Evolutionary conservation across 2,888 invertebrate species (phyloP), one percentile per base, ranked within the genome.

Genomic region (Acleris holmiana): DNA sequence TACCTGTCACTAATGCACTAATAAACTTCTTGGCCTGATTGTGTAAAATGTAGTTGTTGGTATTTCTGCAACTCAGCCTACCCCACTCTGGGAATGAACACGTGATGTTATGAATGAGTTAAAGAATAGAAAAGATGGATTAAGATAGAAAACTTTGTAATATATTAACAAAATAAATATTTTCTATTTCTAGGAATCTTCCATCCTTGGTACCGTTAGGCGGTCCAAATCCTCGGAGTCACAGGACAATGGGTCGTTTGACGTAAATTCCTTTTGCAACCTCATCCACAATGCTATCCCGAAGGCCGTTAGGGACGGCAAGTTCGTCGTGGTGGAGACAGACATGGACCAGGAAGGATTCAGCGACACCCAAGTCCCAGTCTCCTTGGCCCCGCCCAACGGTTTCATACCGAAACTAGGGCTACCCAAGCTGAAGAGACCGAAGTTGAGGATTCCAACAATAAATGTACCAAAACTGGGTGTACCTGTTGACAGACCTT

Each of bases 251-350:
- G 69, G 76, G 19, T 69, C 70, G 2, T 78, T 84, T 46, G 76
- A 85, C 69, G 77, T 85, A 0, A 74, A 85, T 15, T 84, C 89
- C 0, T 89, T 92, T 69, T 92, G 91, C 70, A 73, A 73, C 19
- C 77, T 89, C 53, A 89, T 92, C 51, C 86, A 90, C 41, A 81
- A 78, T 41, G 84, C 84, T 0, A 84, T 92, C 18, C 91, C 91
- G 0, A 84, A 86, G 68, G 79, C 85, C 0, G 81, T 91, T 2
- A 78, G 84, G 73, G 80, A 89, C 68, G 91, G 91, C 5, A 84
- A 79, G 66, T 87, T 91, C 51, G 66, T 91, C 1, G 75, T 79
- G 2, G 70, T 78, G 10, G 64, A 84, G 46, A 71, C 78, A 15
- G 82, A 86, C 15, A 46, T 69, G 4, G 91, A 92, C 61, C 86